phyloP scores from a whole-genome alignment of 2,113 vertebrate genomes.

The Larimichthys crocea region DNA sequence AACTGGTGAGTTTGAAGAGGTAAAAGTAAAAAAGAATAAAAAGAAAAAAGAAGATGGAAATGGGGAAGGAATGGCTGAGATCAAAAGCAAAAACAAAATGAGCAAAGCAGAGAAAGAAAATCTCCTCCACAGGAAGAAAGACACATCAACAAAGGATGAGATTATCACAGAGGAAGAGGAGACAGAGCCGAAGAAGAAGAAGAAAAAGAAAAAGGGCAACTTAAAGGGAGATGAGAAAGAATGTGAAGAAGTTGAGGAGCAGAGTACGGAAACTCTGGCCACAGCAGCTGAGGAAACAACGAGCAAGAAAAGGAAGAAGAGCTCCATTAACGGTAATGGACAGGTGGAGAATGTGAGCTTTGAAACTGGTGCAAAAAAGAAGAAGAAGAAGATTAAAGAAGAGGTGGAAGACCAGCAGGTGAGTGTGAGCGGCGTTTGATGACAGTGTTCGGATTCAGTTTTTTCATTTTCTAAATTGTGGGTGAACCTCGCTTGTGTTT shows the following conservation, averaged over 20 bases:
- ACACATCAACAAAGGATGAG: neutral
- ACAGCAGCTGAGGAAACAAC: neutral
- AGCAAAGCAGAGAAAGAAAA: constrained; percentile 13
- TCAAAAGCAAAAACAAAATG: constrained; percentile 18
- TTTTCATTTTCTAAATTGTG: neutral
- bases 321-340: neutral
- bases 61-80: neutral
- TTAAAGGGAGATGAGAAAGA: neutral
- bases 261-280: neutral
- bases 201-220: constrained; percentile 52
- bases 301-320: constrained; percentile 40
- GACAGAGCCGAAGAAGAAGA: constrained; percentile 55
- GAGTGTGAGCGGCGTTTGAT: constrained; percentile 4
- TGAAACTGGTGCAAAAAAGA: constrained; percentile 27
- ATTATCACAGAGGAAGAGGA: constrained; percentile 1
- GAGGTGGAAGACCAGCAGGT: constrained; percentile 40
- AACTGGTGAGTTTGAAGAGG: neutral
- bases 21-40: constrained; percentile 49
- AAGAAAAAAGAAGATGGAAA: constrained; percentile 29
- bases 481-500: constrained; percentile 12
- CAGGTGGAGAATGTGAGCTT: neutral
- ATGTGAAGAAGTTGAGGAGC: constrained; percentile 7
- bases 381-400: constrained; percentile 55
- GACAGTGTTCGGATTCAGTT: neutral
- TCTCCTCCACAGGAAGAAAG: neutral